phyloP scores from a whole-genome alignment of 2,888 invertebrate genomes.

The Pristionchus entomophagus region DNA sequence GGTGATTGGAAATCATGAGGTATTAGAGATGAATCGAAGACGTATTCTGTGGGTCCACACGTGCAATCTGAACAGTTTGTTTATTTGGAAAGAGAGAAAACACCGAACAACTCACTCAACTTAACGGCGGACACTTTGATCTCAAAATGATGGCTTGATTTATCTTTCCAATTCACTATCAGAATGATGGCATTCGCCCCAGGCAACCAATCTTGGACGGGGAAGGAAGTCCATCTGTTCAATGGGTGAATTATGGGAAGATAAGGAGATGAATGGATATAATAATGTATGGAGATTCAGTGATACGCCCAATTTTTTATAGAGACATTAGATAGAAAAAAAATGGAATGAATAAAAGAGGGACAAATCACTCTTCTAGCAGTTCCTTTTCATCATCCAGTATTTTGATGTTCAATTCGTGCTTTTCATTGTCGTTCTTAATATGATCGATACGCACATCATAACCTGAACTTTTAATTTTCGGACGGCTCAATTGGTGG shows the following conservation, averaged over 20 bases:
- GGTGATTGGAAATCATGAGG: neutral
- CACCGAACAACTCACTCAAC: constrained; percentile 6
- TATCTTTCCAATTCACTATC: too few species aligned
- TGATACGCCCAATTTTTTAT: too few species aligned
- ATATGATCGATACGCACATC: neutral
- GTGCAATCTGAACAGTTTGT: neutral
- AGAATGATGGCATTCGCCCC: neutral
- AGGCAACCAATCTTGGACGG: neutral
- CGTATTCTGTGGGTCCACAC: neutral
- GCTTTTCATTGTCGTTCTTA: neutral
- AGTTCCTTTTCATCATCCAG: neutral
- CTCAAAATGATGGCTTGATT: neutral
- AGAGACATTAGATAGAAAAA: too few species aligned
- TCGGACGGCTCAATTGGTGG: too few species aligned
- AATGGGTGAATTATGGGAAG: too few species aligned
- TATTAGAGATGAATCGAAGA: neutral
- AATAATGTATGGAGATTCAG: neutral
- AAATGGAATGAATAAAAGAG: neutral
- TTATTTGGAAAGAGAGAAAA: neutral
- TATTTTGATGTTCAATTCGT: neutral
- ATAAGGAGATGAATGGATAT: neutral
- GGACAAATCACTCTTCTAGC: neutral
- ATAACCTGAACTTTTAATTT: neutral
- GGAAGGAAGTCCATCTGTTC: neutral
- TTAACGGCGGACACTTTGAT: neutral